Base-by-base conservation (phyloP, 2,888 invertebrate genomes). In the Altica lythri region DNA sequence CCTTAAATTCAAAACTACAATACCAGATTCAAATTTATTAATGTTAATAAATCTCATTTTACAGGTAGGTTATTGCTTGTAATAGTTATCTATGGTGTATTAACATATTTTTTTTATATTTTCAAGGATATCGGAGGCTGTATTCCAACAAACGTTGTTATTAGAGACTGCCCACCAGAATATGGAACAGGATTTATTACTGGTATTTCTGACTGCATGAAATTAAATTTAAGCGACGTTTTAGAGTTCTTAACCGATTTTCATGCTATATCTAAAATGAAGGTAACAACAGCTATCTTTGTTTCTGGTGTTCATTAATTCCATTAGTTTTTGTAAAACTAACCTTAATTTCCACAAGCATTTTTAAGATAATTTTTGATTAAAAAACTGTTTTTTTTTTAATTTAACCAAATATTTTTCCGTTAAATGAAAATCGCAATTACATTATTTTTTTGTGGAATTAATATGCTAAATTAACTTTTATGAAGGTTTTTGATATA, bases 211-310 rank as follows among this genome's bases (percentile, higher is more conserved):
- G 99, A 99, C 77, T 95, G 95, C 70, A 88, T 98, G 86, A 82
- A 92, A 17, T 89, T 91, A 53, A 92, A 96, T 75, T 82, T 98
- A 49, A 86, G 86, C 14, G 99, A 99, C 76, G 89, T 95, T 63
- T 81, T 98, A 32, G 98, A 98, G 61, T 92, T 99, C 75, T 81
- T 99, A 59, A 89, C 93, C 6, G 99, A 99, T 77, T 92, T 97
- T 61, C 95, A 99, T 72, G 92, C 97, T 1, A 82, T 99, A 49
- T 92, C 92, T 66, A 97, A 96, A 82, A 89, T 99, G 62, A 98
- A 97, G 87, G 95, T 94, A 74, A n/a, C n/a, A n/a, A n/a, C n/a
- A n/a, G n/a, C n/a, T n/a, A n/a, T n/a, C n/a, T n/a, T n/a, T n/a
- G n/a, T n/a, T n/a, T n/a, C n/a, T n/a, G n/a, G n/a, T n/a, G n/a